These are phyloP conservation scores for Pammene aurita DNA, from an alignment of 2,888 invertebrate species.

Conservation along the genomic window DNA sequence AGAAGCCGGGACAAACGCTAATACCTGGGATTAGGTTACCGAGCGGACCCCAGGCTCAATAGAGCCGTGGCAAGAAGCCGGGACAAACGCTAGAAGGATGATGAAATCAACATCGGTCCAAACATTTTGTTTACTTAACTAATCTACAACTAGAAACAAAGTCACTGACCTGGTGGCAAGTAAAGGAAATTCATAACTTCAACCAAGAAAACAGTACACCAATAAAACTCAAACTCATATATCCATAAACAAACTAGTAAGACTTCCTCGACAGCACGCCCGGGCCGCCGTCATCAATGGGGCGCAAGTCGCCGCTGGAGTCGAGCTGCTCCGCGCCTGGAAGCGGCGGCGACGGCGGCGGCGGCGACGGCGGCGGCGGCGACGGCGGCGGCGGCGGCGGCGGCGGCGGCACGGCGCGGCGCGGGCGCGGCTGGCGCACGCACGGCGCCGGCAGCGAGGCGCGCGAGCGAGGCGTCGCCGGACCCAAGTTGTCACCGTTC, in stretches of 20 bases:
- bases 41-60: no score
- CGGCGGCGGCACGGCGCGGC: conserved; percentile 41
- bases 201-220: conserved; percentile 8
- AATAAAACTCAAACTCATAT: conserved; percentile 17
- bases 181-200: neutral
- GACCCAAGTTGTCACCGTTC: conserved; percentile 47
- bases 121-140: neutral
- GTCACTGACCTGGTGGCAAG: neutral
- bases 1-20: no score
- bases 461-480: conserved; percentile 37
- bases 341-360: neutral
- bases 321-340: conserved; percentile 34
- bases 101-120: conserved; percentile 31
- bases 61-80: no score
- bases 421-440: conserved; percentile 57
- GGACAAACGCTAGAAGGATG: no score
- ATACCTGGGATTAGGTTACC: no score
- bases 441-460: conserved; percentile 56
- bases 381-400: conserved; percentile 35
- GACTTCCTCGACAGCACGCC: conserved; percentile 47
- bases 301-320: conserved; percentile 43
- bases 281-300: conserved; percentile 43
- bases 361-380: conserved; percentile 51
- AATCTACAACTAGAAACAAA: neutral
- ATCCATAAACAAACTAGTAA: conserved; percentile 39